phyloP scores from a whole-genome alignment of 2,113 vertebrate species.

The Aix galericulata region DNA sequence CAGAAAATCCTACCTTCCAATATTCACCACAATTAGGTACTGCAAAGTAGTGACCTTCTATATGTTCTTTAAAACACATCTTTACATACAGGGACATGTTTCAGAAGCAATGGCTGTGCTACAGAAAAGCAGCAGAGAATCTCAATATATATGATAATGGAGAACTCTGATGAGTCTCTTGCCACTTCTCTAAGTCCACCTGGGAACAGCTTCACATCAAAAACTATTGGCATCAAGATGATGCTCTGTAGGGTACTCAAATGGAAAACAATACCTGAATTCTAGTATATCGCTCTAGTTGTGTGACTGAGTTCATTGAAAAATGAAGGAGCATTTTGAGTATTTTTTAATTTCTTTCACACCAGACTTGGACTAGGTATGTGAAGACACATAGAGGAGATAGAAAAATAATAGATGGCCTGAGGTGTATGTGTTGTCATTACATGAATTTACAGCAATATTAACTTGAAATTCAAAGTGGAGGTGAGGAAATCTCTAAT shows the following conservation, averaged over 20 bases:
- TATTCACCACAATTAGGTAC: background rate
- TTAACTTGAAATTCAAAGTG: background rate
- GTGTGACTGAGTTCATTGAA: background rate
- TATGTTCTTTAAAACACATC: background rate
- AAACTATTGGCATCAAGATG: background rate
- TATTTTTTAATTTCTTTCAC: background rate
- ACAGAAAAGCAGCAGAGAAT: background rate
- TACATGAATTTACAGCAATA: background rate
- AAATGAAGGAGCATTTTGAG: background rate
- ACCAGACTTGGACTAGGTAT: background rate
- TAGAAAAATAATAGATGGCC: background rate
- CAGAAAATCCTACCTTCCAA: background rate
- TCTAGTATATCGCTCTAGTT: background rate
- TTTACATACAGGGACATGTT: background rate
- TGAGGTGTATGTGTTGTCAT: background rate
- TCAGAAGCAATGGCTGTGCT: background rate
- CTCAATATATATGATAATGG: background rate
- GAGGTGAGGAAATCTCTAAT: background rate
- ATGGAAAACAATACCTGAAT: background rate
- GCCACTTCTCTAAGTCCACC: background rate
- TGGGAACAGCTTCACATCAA: background rate
- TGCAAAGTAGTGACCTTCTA: background rate
- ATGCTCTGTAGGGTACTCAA: background rate
- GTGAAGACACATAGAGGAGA: background rate
- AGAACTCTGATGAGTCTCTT: background rate